Evolutionary conservation across 2,888 invertebrate genomes (phyloP).

Genomic region (Netelia inedita): DNA sequence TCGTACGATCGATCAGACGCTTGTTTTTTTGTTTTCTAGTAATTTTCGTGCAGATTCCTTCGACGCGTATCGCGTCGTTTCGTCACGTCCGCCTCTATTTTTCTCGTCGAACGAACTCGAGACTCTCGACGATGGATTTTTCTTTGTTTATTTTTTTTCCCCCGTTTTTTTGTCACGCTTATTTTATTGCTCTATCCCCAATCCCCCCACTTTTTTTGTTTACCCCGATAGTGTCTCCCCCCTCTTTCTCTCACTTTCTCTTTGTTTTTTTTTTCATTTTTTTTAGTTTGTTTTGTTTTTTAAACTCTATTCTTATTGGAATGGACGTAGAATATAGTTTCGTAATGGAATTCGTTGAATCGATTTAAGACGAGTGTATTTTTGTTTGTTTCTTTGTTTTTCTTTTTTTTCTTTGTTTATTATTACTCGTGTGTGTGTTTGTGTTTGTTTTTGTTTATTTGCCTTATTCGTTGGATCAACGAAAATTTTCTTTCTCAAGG

Average conservation of each 20-base stretch:
- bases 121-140: neutral
- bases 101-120: too few relatives aligned
- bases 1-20: neutral
- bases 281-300: too few relatives aligned
- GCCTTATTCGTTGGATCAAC: neutral
- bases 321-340: conserved; percentile 68
- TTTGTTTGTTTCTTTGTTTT: conserved; percentile 19
- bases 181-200: conserved; percentile 49
- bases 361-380: conserved; percentile 60
- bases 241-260: conserved; percentile 20
- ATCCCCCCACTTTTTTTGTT: conserved; percentile 32
- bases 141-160: conserved; percentile 7
- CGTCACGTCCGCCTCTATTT: too few relatives aligned
- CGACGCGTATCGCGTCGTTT: too few relatives aligned
- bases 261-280: conserved; percentile 36
- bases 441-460: conserved; percentile 17
- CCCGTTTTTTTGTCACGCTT: conserved; percentile 31
- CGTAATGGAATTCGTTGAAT: conserved; percentile 68
- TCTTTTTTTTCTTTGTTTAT: conserved; percentile 10
- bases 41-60: too few relatives aligned
- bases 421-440: conserved; percentile 22
- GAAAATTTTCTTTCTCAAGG: conserved; percentile 14
- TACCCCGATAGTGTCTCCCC: conserved; percentile 40
- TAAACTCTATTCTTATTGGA: conserved; percentile 60
- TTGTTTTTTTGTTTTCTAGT: too few relatives aligned